A percentile compares a stretch with the other conserved stretches of the same genome.
Conservation (phyloP, 2,888 invertebrate genomes). For the Ectobius pallidus region DNA sequence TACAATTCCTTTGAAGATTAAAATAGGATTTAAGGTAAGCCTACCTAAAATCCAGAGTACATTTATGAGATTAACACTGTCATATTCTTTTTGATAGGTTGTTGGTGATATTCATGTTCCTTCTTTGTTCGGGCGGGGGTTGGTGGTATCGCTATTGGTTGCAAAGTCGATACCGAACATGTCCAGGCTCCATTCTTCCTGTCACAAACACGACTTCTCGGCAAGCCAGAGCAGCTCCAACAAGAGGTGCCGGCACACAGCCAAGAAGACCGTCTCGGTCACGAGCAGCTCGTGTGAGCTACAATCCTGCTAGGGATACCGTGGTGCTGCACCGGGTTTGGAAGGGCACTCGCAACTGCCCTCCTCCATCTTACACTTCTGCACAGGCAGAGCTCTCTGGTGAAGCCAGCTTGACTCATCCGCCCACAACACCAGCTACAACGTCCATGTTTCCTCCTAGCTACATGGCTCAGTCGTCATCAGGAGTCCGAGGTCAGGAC, state of each 20-base stretch:
- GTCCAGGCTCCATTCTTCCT: not conserved
- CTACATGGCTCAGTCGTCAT: not conserved
- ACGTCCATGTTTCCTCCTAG: not conserved
- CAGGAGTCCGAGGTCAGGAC: not conserved
- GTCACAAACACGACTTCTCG: not conserved
- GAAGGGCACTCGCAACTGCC: not conserved
- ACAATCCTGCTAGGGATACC: not conserved
- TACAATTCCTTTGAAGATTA: no score
- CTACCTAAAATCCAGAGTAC: no score
- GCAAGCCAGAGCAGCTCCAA: not conserved
- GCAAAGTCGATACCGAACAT: constrained; percentile 52
- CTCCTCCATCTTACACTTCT: not conserved
- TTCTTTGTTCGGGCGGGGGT: constrained; percentile 61
- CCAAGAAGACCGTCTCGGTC: not conserved
- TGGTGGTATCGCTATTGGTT: constrained; percentile 62
- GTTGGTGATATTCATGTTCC: constrained; percentile 59
- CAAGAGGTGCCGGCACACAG: not conserved
- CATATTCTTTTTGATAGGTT: constrained; percentile 52
- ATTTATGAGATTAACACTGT: no score
- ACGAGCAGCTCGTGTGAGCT: not conserved
- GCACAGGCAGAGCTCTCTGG: not conserved
- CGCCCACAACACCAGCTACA: not conserved
- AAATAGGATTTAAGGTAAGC: no score
- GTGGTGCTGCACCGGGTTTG: not conserved
- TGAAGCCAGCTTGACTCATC: not conserved